Evolutionary conservation across 1,140 invertebrate genomes (phyloP), one percentile per base, ranked within the genome.

Genomic region (Chironomus tepperi): DNA sequence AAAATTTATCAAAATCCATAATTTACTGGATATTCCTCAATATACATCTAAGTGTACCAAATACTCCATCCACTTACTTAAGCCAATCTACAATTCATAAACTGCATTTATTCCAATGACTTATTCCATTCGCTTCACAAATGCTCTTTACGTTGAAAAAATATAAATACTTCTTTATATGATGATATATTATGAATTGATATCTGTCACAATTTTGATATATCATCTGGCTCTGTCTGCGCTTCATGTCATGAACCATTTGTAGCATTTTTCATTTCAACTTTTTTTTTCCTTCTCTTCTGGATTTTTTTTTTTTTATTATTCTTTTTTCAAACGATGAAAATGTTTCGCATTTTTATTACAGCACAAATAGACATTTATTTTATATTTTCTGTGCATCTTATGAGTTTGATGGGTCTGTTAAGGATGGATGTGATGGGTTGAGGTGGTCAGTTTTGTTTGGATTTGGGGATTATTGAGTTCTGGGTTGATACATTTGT

Each of bases 341-440:
- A 67, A 67, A 67, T 67, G 64, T 67, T 67, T 67, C 64, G 18
- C 64, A 67, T 67, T 67, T 57, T 67, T 67, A 67, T 67, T 67
- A n/a, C 64, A 15, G n/a, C n/a, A 16, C 3, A 67, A 67, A 19
- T 19, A 67, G 64, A 67, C 64, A 67, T 16, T 67, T 67, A 16
- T 18, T 16, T 67, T 67, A 16, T 18, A 18, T 47, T 47, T 47
- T 9, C 43, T 47, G 43, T 47, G 43, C 9, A 9, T 47, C 43
- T 47, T 15, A 3, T 47, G 8, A 10, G 9, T 47, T 47, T 34
- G 24, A 34, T 34, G 24, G 24, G 24, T 34, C 24, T 34, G 24
- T 34, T 34, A 34, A 34, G 24, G 24, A 2, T 34, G 24, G 24
- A 34, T 2, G 1, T 34, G 24, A 34, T 34, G 24, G 5, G 24